Evolutionary conservation across 2,888 invertebrate genomes (phyloP).

Genomic region (Caenorhabditis afra): DNA sequence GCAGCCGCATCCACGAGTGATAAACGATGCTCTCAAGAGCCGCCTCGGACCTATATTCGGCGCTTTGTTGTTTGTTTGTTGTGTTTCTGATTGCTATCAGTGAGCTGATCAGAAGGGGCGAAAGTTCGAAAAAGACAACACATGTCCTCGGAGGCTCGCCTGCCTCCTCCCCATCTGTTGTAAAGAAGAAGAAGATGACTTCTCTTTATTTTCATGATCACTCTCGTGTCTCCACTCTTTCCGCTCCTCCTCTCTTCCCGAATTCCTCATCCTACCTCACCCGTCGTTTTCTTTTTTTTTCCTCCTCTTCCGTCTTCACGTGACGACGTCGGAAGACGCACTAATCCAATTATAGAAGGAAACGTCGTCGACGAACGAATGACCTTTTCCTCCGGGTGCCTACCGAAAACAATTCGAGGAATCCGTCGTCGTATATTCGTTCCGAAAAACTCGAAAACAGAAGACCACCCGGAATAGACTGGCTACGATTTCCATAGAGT

Average conservation of each 20-base stretch:
- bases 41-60: slow-evolving; percentile 1
- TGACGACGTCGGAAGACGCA: slow-evolving; percentile 12
- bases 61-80: background rate
- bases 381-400: slow-evolving; percentile 12
- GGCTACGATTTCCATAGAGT: slow-evolving; percentile 26
- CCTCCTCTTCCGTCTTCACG: background rate
- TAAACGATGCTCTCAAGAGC: no score
- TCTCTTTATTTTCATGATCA: slow-evolving; percentile 41
- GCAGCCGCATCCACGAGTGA: slow-evolving; percentile 11
- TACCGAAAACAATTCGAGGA: slow-evolving; percentile 17
- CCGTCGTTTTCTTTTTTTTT: no score
- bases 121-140: slow-evolving; percentile 45
- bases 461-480: slow-evolving; percentile 3
- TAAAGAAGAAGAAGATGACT: slow-evolving; percentile 24
- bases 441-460: slow-evolving; percentile 7
- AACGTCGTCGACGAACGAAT: slow-evolving; percentile 7
- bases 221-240: slow-evolving; percentile 14
- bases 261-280: background rate
- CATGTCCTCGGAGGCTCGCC: slow-evolving; percentile 20
- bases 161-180: slow-evolving; percentile 40
- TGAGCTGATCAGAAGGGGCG: slow-evolving; percentile 5
- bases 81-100: no score
- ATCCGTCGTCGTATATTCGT: background rate
- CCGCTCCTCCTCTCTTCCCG: slow-evolving; percentile 5
- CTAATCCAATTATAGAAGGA: slow-evolving; percentile 29